Conservation (phyloP, 2,888 invertebrate genomes). For the Cyclophora albipunctata region DNA sequence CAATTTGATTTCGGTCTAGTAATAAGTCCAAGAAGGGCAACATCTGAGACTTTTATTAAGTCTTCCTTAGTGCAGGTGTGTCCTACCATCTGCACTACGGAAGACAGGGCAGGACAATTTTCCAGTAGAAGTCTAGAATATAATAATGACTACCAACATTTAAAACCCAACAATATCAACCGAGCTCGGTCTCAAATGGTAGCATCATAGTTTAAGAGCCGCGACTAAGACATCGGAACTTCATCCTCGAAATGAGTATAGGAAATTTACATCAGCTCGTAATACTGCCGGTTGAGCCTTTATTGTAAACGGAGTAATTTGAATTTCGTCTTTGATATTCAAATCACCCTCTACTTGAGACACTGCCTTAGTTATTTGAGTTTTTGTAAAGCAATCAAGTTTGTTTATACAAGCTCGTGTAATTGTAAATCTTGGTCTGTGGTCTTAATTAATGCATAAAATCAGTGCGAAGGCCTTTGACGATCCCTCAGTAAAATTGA, state of each 20-base stretch:
- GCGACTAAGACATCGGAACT: conserved; percentile 57
- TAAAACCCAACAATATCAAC: too few species aligned
- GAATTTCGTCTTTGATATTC: conserved; percentile 75
- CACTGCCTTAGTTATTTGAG: conserved; percentile 75
- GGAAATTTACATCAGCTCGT: conserved; percentile 74
- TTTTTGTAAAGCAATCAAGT: conserved; percentile 76
- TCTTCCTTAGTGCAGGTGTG: too few species aligned
- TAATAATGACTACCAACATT: too few species aligned
- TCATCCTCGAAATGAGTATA: conserved; percentile 72
- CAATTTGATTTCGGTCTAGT: too few species aligned
- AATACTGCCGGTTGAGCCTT: conserved; percentile 70
- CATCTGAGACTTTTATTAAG: too few species aligned
- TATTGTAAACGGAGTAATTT: conserved; percentile 75
- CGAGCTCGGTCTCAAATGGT: too few species aligned
- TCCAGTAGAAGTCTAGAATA: too few species aligned
- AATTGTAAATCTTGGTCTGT: conserved; percentile 72
- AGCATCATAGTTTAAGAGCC: too few species aligned
- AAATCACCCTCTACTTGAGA: conserved; percentile 74
- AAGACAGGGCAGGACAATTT: too few species aligned
- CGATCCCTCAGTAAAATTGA: conserved; percentile 40
- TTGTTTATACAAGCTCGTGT: conserved; percentile 70
- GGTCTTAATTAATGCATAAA: conserved; percentile 69
- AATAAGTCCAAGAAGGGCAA: too few species aligned
- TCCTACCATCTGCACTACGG: too few species aligned
- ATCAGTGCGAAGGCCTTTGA: conserved; percentile 57